Evolutionary conservation across 2,113 vertebrate genomes (phyloP), one percentile per base, ranked within the genome.

Genomic region (Caranx melampygus): DNA sequence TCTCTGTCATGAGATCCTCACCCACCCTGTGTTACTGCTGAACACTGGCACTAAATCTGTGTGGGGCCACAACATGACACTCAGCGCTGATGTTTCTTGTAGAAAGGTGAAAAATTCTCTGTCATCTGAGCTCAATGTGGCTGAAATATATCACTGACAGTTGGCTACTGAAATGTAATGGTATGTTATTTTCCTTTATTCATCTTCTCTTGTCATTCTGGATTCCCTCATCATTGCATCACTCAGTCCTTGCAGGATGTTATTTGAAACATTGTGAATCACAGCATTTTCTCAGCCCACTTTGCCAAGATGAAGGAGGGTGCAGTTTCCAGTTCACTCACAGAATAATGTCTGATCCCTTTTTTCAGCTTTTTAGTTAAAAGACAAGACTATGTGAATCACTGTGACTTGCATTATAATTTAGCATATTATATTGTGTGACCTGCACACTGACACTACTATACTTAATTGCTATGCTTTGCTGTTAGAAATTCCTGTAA

Each of bases 61-160:
- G 16, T 15, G 9, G 4, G 11, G 8, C 20, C 52, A 58, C 57
- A 79, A 31, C n/a, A 15, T 67, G 78, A 59, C 69, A 73, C 54
- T 44, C 35, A 51, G 4, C 31, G 8, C 9, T 16, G 57, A 20
- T 45, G 35, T 60, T 42, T 61, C 21, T 40, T 61, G 26, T 0
- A 20, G 33, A 34, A 44, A 26, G 18, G 11, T 20, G 47, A 54
- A 14, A 61, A 37, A 55, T n/a, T 14, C 35, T 26, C 5, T 35
- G 44, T 49, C 58, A 40, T 72, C 42, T 21, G 9, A 52, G 13
- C 35, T 34, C 15, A 45, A 1, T 47, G 18, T 26, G 35, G 54
- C 35, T 14, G 18, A 79, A 35, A 44, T 51, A 16, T 35, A 44
- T 67, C 14, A 13, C 35, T 44, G 44, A 59, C 21, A 34, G 8